Evolutionary conservation across 2,888 invertebrate species (phyloP).

Genomic region (Gymnosoma rotundatum): DNA sequence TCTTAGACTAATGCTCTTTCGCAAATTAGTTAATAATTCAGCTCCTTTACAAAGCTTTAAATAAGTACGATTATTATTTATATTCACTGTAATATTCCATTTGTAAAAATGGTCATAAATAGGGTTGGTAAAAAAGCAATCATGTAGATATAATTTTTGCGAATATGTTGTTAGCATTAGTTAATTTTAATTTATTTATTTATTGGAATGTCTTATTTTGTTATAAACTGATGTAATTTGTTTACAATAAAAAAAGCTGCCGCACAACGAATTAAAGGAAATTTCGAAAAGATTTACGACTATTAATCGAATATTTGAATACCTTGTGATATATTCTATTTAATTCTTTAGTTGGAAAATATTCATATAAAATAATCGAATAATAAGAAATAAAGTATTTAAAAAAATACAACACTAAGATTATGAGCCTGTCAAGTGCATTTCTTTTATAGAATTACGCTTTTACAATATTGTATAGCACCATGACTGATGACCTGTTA

Average conservation of each 20-base stretch:
- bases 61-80: not conserved
- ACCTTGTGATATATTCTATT: too few species aligned
- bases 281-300: too few species aligned
- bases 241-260: too few species aligned
- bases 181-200: too few species aligned
- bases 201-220: too few species aligned
- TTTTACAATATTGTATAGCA: constrained; percentile 25
- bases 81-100: constrained; percentile 25
- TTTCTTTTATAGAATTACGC: constrained; percentile 44
- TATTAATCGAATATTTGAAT: too few species aligned
- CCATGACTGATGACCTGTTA: constrained; percentile 41
- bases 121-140: not conserved
- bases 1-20: too few species aligned
- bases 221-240: too few species aligned
- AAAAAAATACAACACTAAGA: constrained; percentile 36
- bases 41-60: not conserved
- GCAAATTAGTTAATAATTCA: too few species aligned
- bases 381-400: not conserved
- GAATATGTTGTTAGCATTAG: not conserved
- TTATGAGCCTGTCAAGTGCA: constrained; percentile 33
- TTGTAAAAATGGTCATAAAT: not conserved
- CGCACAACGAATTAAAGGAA: too few species aligned
- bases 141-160: not conserved
- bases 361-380: not conserved
- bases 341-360: not conserved